phyloP scores from a whole-genome alignment of 1,140 invertebrate genomes.

The Megathymus violae region DNA sequence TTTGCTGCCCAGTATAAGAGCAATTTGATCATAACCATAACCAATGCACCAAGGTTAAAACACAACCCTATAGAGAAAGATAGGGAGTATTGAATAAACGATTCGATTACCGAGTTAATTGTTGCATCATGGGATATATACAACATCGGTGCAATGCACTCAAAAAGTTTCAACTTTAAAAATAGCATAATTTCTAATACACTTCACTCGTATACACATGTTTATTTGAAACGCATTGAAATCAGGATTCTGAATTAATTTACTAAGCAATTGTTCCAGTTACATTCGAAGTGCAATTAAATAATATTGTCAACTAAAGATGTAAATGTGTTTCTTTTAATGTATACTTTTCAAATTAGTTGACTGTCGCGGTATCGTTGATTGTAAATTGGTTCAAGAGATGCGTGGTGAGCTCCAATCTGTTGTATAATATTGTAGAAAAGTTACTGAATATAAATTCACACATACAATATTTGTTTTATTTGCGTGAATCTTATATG shows the following conservation, averaged over 20 bases:
- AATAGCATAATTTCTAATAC: neutral
- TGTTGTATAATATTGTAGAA: conserved; percentile 79
- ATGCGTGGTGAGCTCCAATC: conserved; percentile 61
- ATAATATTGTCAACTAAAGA: conserved; percentile 30
- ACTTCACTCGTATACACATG: neutral
- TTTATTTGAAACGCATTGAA: neutral
- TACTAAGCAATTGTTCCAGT: neutral
- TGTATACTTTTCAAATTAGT: conserved; percentile 43
- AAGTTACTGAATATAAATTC: conserved; percentile 79
- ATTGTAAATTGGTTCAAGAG: conserved; percentile 49
- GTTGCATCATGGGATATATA: too few species aligned
- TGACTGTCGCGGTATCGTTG: conserved; percentile 36
- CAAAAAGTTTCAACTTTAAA: too few species aligned
- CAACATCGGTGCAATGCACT: too few species aligned
- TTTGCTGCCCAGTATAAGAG: too few species aligned
- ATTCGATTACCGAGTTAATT: too few species aligned
- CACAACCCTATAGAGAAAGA: too few species aligned
- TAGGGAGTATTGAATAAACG: too few species aligned
- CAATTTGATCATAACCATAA: too few species aligned
- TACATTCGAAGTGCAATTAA: conserved; percentile 43
- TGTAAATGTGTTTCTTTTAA: conserved; percentile 33
- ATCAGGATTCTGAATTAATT: conserved; percentile 2
- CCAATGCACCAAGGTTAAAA: too few species aligned
- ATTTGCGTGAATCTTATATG: too few species aligned
- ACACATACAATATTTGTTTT: conserved; percentile 40